phyloP scores from a whole-genome alignment of 35 echinoderm and acorn worm genomes.

The Strongylocentrotus purpuratus region DNA sequence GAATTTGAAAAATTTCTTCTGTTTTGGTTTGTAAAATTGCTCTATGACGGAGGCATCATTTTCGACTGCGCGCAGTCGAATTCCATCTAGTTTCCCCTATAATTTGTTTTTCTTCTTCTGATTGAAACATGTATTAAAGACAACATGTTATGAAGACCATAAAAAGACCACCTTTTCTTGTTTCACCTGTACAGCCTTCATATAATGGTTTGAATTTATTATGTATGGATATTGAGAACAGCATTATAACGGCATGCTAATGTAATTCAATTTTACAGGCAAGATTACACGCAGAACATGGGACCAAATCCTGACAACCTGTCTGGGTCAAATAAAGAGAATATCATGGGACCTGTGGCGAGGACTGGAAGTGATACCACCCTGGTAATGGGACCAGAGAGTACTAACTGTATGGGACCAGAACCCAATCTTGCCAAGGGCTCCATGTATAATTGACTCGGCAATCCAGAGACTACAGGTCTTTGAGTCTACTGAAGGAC shows the following conservation, averaged over 20 bases:
- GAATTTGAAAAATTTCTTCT: too few relatives aligned
- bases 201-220: not conserved
- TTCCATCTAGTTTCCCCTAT: too few relatives aligned
- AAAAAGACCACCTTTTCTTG: too few relatives aligned
- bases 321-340: not conserved
- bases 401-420: not conserved
- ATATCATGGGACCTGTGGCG: not conserved
- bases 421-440: constrained; percentile 22
- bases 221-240: not conserved
- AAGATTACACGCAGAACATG: not conserved
- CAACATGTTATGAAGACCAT: too few relatives aligned
- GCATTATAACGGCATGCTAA: not conserved
- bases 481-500: not conserved
- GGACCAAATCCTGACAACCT: not conserved
- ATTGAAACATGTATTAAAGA: too few relatives aligned
- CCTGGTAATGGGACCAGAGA: not conserved
- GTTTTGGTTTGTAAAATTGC: too few relatives aligned
- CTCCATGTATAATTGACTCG: not conserved
- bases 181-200: too few relatives aligned
- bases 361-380: not conserved
- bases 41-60: too few relatives aligned
- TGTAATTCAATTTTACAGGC: not conserved
- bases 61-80: too few relatives aligned
- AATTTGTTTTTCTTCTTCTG: too few relatives aligned
- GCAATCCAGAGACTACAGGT: not conserved